A percentile compares a stretch with the other conserved stretches of the same genome.
Evolutionary conservation across 1,140 invertebrate species (phyloP).

Genomic region (Aplysia californica): DNA sequence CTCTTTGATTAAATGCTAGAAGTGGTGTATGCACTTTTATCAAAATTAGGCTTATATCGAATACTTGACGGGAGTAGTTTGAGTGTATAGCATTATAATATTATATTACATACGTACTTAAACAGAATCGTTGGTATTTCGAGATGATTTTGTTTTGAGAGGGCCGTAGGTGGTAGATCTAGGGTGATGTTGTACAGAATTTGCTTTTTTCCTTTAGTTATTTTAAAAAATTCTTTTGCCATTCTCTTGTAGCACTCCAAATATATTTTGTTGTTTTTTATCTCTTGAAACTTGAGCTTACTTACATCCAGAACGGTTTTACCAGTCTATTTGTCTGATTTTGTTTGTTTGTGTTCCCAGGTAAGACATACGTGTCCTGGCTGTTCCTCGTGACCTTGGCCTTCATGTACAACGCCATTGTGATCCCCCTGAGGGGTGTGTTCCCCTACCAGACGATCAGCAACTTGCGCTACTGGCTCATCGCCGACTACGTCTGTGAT

Average conservation of each 20-base stretch:
- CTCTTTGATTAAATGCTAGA: too few relatives aligned
- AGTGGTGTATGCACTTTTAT: too few relatives aligned
- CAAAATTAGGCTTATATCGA: too few relatives aligned
- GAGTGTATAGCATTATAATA: too few relatives aligned
- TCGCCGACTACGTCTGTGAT: conserved; percentile 84
- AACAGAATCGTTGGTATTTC: too few relatives aligned
- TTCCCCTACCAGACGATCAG: conserved; percentile 72
- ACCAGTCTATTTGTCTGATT: background rate
- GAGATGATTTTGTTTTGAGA: too few relatives aligned
- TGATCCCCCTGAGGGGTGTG: conserved; percentile 83
- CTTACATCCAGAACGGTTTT: background rate
- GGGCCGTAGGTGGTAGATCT: too few relatives aligned
- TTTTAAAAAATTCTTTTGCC: too few relatives aligned
- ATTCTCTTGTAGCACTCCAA: background rate
- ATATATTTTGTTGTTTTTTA: background rate
- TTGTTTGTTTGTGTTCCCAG: conserved; percentile 35
- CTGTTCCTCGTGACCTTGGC: conserved; percentile 81
- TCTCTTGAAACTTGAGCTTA: background rate
- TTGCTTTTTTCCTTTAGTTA: too few relatives aligned
- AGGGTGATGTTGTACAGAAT: too few relatives aligned
- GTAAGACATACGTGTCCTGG: conserved; percentile 81
- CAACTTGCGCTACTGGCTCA: conserved; percentile 75
- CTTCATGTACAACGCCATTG: conserved; percentile 90
- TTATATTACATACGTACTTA: too few relatives aligned
- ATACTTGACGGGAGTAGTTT: too few relatives aligned